Evolutionary conservation across 2,797 vertebrate genomes (phyloP).

Genomic region (Rhincodon typus): DNA sequence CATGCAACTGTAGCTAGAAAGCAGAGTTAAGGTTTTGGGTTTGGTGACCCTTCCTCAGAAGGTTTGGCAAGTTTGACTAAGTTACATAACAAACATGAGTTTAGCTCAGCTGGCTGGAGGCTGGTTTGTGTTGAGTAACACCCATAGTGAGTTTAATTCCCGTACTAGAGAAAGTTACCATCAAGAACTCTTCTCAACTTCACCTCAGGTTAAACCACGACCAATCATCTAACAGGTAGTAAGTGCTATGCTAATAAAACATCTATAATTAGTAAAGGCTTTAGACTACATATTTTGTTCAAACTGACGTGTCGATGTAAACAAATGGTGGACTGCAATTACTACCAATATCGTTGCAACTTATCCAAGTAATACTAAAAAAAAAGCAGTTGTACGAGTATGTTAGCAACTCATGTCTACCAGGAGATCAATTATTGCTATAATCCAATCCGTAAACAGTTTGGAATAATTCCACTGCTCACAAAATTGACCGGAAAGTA

Average conservation of each 20-base stretch:
- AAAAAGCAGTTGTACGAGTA: conserved; percentile 29
- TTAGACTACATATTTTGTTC: not conserved
- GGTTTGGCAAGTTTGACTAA: too few relatives aligned
- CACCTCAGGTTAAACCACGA: too few relatives aligned
- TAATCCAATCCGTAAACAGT: conserved; percentile 23
- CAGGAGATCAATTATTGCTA: not conserved
- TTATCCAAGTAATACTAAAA: conserved; percentile 36
- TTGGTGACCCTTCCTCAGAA: too few relatives aligned
- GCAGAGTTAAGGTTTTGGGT: too few relatives aligned
- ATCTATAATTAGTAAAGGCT: not conserved
- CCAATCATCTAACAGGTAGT: not conserved
- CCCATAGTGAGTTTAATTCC: too few relatives aligned
- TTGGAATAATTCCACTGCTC: not conserved
- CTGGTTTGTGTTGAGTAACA: too few relatives aligned
- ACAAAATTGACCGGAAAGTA: not conserved
- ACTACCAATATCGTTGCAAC: conserved; percentile 18
- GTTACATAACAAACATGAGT: too few relatives aligned
- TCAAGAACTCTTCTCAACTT: too few relatives aligned
- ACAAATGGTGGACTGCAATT: conserved; percentile 17
- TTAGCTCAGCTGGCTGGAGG: too few relatives aligned
- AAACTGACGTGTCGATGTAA: not conserved
- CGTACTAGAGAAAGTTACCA: too few relatives aligned
- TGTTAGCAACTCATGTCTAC: not conserved
- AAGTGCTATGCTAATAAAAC: not conserved
- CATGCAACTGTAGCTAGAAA: too few relatives aligned